Evolutionary conservation across 1,140 invertebrate species (phyloP).

Genomic region (Microplitis demolitor): DNA sequence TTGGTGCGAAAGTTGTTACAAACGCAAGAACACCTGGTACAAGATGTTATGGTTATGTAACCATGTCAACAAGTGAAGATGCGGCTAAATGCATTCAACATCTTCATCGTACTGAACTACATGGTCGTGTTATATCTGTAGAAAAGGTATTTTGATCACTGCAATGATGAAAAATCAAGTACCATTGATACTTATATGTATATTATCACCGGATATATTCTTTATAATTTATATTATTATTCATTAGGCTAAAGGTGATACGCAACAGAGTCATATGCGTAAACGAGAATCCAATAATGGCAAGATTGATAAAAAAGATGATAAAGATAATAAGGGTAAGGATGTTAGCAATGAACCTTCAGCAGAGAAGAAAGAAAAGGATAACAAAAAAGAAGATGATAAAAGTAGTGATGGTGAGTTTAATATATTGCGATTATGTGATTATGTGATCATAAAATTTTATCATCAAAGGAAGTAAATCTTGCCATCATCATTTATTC

Average conservation of each 20-base stretch:
- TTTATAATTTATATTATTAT: slow-evolving; percentile 13
- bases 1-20: slow-evolving; percentile 95
- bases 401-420: slow-evolving; percentile 46
- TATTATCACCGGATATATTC: background rate
- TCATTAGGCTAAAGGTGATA: slow-evolving; percentile 54
- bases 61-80: slow-evolving; percentile 87
- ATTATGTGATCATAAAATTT: slow-evolving; percentile 16
- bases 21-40: slow-evolving; percentile 89
- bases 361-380: slow-evolving; percentile 53
- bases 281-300: slow-evolving; percentile 52
- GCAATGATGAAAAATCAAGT: no score
- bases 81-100: slow-evolving; percentile 88
- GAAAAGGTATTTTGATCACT: slow-evolving; percentile 71
- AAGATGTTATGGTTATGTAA: slow-evolving; percentile 93
- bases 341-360: slow-evolving; percentile 46
- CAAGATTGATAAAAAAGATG: slow-evolving; percentile 58
- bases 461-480: background rate
- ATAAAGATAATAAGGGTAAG: slow-evolving; percentile 53
- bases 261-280: slow-evolving; percentile 54
- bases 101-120: slow-evolving; percentile 86
- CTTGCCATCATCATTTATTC: background rate
- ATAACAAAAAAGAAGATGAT: slow-evolving; percentile 50
- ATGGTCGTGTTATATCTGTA: slow-evolving; percentile 91
- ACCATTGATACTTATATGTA: background rate
- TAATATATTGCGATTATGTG: slow-evolving; percentile 17